A percentile compares a stretch with the other conserved stretches of the same genome.
These are phyloP conservation scores for Monopterus albus DNA, from an alignment of 2,113 vertebrate genomes.

Conservation along the genomic window DNA sequence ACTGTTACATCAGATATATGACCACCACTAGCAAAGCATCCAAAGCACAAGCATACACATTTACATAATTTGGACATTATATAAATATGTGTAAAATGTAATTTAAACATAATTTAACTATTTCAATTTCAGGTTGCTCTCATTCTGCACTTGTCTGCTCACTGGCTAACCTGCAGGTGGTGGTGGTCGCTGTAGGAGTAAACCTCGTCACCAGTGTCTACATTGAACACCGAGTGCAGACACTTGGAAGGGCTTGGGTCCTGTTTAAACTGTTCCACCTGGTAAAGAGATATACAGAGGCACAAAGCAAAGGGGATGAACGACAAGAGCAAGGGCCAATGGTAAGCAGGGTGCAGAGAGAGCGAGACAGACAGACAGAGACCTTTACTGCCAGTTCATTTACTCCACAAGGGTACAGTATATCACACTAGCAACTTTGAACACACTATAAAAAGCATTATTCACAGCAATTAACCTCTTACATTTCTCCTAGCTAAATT, in stretches of 20 bases:
- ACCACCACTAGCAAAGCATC: neutral
- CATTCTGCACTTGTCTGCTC: neutral
- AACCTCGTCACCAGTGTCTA: constrained; percentile 92
- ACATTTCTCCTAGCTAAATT: no score
- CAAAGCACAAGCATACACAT: neutral
- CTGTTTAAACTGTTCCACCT: constrained; percentile 97
- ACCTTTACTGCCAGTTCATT: neutral
- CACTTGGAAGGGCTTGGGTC: constrained; percentile 93
- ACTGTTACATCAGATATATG: neutral
- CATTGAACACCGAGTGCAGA: constrained; percentile 91
- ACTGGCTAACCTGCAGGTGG: constrained; percentile 91
- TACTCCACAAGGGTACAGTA: neutral
- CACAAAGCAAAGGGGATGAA: neutral
- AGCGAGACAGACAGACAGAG: neutral
- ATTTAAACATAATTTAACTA: neutral
- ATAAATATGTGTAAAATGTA: no score
- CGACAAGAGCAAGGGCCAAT: constrained; percentile 9
- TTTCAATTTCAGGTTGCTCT: neutral
- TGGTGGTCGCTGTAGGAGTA: constrained; percentile 85
- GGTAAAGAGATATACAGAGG: constrained; percentile 28
- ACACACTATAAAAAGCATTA: neutral
- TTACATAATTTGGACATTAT: neutral
- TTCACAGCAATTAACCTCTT: no score
- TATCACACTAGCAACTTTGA: neutral
- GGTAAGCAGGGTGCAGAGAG: neutral